A percentile compares a stretch with the other conserved stretches of the same genome.
These are phyloP conservation scores for Cancer borealis DNA, from an alignment of 2,888 invertebrate genomes.

Conservation along the genomic window DNA sequence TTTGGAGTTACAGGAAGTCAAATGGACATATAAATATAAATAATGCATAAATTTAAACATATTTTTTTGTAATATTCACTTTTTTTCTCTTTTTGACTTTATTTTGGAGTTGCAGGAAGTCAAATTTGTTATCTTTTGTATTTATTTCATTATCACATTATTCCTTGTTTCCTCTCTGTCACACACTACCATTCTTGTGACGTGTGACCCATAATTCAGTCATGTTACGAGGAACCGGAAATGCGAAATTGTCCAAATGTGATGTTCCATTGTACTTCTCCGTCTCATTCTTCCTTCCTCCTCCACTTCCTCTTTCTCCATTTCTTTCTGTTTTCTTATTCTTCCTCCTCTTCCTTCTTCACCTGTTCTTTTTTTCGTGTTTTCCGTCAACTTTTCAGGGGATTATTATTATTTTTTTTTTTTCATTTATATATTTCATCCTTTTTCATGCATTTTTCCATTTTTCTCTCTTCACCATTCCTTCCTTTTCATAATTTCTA, in stretches of 20 bases:
- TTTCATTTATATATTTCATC: background rate
- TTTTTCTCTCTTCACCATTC: background rate
- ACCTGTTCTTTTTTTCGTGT: background rate
- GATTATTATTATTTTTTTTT: background rate
- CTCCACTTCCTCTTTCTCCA: background rate
- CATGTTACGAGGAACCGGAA: background rate
- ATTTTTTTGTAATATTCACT: background rate
- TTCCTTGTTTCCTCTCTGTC: background rate
- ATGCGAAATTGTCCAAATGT: constrained; percentile 20
- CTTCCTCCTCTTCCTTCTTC: background rate
- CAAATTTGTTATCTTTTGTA: background rate
- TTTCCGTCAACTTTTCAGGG: background rate
- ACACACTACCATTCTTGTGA: background rate
- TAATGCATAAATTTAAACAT: too few relatives aligned
- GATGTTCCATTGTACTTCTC: background rate
- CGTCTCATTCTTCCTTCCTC: background rate
- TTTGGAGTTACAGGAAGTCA: background rate
- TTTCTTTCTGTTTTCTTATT: background rate
- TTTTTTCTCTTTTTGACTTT: background rate
- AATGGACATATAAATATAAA: background rate
- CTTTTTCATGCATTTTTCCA: background rate
- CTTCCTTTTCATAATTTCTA: background rate
- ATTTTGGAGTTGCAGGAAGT: background rate
- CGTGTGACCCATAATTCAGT: constrained; percentile 9
- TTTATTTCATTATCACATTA: background rate